Conservation (phyloP, 2,113 vertebrate species). For the Pygathrix nemaeus region DNA sequence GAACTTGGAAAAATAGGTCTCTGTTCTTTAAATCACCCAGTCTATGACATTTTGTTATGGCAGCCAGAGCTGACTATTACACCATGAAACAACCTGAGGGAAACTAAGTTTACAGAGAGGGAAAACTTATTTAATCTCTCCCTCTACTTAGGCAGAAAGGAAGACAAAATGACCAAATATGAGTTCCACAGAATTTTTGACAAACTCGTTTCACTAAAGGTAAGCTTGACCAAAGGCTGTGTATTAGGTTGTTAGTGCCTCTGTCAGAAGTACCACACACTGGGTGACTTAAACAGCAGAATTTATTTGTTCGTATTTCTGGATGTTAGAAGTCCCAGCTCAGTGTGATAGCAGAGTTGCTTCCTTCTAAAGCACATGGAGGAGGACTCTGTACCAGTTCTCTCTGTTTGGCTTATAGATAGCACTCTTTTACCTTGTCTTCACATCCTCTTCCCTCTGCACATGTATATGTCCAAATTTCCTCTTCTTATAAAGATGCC, state of each 20-base stretch:
- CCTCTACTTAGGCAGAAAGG: neutral
- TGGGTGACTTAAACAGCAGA: neutral
- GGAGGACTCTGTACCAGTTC: neutral
- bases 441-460: neutral
- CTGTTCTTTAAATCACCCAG: fast-evolving
- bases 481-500: neutral
- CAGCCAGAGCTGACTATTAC: neutral
- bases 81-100: neutral
- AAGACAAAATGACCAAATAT: neutral
- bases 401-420: neutral
- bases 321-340: neutral
- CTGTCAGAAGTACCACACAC: too few relatives aligned
- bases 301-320: neutral
- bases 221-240: neutral
- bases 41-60: neutral
- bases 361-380: neutral
- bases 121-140: neutral
- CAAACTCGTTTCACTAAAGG: neutral
- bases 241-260: neutral
- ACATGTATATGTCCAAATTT: neutral
- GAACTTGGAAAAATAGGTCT: neutral
- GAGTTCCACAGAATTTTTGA: neutral
- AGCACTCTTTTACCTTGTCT: neutral
- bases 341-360: neutral
- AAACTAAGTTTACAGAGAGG: neutral